phyloP scores from a whole-genome alignment of 2,113 vertebrate species.

The Chitala chitala region DNA sequence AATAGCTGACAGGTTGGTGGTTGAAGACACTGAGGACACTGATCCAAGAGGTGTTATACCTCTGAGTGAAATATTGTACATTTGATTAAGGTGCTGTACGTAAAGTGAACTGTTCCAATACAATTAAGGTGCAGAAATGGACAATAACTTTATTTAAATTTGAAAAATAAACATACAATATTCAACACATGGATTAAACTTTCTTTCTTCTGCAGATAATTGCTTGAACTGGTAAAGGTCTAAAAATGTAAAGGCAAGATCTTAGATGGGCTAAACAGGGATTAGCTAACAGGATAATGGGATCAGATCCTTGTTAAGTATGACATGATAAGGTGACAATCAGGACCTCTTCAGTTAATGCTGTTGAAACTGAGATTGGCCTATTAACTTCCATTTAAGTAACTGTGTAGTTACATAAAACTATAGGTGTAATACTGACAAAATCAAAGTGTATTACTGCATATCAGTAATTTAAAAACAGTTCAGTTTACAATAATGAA shows the following conservation, averaged over 20 bases:
- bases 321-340: constrained; percentile 3
- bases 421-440: neutral
- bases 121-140: neutral
- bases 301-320: constrained; percentile 22
- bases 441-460: neutral
- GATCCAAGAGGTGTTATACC: too few relatives aligned
- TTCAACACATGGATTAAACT: neutral
- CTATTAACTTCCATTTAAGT: neutral
- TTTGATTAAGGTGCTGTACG: too few relatives aligned
- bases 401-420: neutral
- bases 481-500: too few relatives aligned
- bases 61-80: too few relatives aligned
- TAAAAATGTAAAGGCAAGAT: neutral
- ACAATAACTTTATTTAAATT: too few relatives aligned
- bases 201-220: neutral
- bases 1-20: too few relatives aligned
- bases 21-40: too few relatives aligned
- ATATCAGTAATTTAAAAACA: too few relatives aligned
- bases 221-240: neutral
- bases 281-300: constrained; percentile 27
- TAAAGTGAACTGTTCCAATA: too few relatives aligned
- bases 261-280: constrained; percentile 22
- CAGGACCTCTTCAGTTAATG: neutral
- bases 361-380: neutral
- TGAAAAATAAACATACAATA: too few relatives aligned